Base-by-base conservation (phyloP, 2,797 vertebrate genomes). In the Acrossocheilus fasciatus region DNA sequence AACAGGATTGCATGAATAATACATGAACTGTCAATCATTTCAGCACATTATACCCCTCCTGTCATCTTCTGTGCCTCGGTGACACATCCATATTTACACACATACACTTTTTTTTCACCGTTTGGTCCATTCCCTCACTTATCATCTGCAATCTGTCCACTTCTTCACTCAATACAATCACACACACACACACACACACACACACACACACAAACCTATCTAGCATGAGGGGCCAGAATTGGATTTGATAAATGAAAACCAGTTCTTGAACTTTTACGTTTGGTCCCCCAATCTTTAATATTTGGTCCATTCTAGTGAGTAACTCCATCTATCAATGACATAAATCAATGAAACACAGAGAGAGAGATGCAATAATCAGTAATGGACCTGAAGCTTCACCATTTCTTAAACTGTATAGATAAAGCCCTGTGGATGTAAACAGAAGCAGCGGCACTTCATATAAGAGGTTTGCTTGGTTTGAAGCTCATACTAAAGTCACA, bases 31-130 rank as follows among this genome's bases (percentile, higher is more conserved):
- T 88, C 89, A 89, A 90, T 90, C 88, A 90, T 85, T 94, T 91
- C 90, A 87, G 89, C 82, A 88, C 91, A 93, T 93, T 90, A 90
- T 92, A 89, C 74, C 91, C 90, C 87, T 90, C 89, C 90, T 73
- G 77, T 85, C 84, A 86, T 86, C 84, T 83, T 62, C 82, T 89
- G 79, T 87, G 91, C 91, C 92, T 88, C 81, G 68, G 89, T 91
- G 89, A 91, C 92, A 92, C 87, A 90, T 91, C 89, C 89, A 74
- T 89, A 88, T 87, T 73, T 72, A 86, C 78, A 86, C 59, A 86
- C 41, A 87, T 77, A 84, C 74, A 80, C n/a, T 79, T 79, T 83
- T 68, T 75, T 62, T 86, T 12, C 52, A 64, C 83, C n/a, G 74
- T 78, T 88, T 86, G 83, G 84, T 78, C 75, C 30, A 85, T 87